phyloP scores from a whole-genome alignment of 2,888 invertebrate genomes.

The Tinea semifulvella region DNA sequence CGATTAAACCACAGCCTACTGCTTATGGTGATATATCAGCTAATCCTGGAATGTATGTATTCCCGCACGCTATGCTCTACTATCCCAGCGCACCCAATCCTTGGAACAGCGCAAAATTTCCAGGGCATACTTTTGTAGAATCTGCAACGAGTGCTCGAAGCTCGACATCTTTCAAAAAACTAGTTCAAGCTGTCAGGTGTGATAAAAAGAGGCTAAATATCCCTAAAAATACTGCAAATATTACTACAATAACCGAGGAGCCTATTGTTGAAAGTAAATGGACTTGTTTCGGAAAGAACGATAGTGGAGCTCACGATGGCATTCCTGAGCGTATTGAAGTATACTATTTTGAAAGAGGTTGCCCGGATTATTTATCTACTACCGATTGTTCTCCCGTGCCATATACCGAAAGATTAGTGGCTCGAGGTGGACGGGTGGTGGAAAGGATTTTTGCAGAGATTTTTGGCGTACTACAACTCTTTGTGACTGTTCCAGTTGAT shows the following conservation, averaged over 20 bases:
- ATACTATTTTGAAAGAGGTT: slow-evolving; percentile 36
- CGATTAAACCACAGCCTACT: not conserved
- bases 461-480: slow-evolving; percentile 63
- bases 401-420: slow-evolving; percentile 8
- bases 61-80: not conserved
- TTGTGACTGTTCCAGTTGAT: slow-evolving; percentile 69
- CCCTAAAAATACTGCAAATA: no score
- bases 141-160: slow-evolving; percentile 12
- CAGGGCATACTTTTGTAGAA: not conserved
- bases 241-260: not conserved
- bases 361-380: slow-evolving; percentile 26
- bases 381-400: slow-evolving; percentile 22
- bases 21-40: not conserved
- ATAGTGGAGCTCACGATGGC: not conserved
- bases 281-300: slow-evolving; percentile 1
- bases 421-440: slow-evolving; percentile 1
- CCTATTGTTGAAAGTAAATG: not conserved
- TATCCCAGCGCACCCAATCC: not conserved
- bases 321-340: slow-evolving; percentile 38
- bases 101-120: not conserved
- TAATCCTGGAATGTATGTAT: slow-evolving; percentile 5
- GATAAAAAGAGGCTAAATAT: not conserved
- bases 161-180: slow-evolving; percentile 12
- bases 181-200: slow-evolving; percentile 9
- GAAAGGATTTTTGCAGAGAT: slow-evolving; percentile 17